Conservation (phyloP, 2,888 invertebrate genomes). For the Cephus sareptanus region DNA sequence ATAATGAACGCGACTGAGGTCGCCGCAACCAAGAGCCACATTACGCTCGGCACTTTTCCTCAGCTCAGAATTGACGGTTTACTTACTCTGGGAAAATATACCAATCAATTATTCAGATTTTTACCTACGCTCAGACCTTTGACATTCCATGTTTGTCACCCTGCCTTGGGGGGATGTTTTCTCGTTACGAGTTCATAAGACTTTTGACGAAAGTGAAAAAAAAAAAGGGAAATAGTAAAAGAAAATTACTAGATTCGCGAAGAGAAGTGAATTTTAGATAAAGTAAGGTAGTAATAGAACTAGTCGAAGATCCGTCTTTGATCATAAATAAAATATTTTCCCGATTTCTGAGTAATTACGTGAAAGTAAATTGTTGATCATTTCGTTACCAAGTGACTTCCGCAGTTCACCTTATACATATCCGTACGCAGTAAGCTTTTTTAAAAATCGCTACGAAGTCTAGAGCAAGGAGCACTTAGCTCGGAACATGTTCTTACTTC, state of each 20-base stretch:
- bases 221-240: neutral
- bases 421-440: no score
- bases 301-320: neutral
- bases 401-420: no score
- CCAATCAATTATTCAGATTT: slow-evolving; percentile 42
- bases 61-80: neutral
- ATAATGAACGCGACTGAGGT: slow-evolving; percentile 28
- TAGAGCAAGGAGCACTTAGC: neutral
- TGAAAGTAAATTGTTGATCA: no score
- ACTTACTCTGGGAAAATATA: slow-evolving; percentile 25
- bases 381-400: no score
- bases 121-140: neutral
- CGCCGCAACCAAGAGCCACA: neutral
- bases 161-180: no score
- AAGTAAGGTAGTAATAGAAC: neutral
- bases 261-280: neutral
- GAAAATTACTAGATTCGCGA: neutral
- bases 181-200: no score
- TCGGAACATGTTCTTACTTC: neutral
- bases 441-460: no score
- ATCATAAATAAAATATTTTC: no score
- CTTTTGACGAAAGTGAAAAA: no score
- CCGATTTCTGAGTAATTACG: no score
- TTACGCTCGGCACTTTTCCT: slow-evolving; percentile 9
- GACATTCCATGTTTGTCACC: no score